These are phyloP conservation scores for Siniperca undulata DNA, from an alignment of 2,797 vertebrate species.

Conservation along the genomic window DNA sequence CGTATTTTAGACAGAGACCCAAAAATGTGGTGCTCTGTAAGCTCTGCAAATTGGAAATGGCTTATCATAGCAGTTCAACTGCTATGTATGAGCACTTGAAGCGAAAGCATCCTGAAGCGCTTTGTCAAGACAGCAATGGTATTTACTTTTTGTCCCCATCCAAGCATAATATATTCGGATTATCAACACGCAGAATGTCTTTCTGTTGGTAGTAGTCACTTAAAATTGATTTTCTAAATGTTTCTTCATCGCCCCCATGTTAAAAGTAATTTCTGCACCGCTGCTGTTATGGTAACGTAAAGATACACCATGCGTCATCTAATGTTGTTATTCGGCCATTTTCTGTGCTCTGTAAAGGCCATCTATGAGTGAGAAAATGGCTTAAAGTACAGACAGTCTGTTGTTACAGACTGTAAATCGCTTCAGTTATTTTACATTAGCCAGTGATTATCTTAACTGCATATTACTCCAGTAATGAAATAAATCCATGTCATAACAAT, in stretches of 20 bases:
- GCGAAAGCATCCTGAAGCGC: too few species aligned
- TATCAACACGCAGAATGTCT: neutral
- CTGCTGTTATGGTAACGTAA: neutral
- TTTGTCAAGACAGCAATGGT: neutral
- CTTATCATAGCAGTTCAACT: neutral
- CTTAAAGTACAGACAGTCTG: neutral
- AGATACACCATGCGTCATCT: too few species aligned
- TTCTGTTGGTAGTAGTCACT: neutral
- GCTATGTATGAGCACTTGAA: neutral
- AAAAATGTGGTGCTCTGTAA: neutral
- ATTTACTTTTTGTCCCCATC: neutral
- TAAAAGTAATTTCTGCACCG: neutral
- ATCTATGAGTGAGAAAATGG: too few species aligned
- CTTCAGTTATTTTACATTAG: neutral
- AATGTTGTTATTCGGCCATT: neutral
- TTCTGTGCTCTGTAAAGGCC: too few species aligned
- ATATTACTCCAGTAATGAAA: neutral
- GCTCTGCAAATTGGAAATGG: too few species aligned
- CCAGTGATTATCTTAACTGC: neutral
- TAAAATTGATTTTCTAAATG: neutral
- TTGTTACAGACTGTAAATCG: too few species aligned
- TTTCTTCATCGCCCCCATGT: neutral
- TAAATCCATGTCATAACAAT: neutral
- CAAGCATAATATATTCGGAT: neutral
- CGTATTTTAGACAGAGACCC: neutral